Evolutionary conservation across 1,140 invertebrate genomes (phyloP), one percentile per base, ranked within the genome.

Genomic region (Coboldia fuscipes): DNA sequence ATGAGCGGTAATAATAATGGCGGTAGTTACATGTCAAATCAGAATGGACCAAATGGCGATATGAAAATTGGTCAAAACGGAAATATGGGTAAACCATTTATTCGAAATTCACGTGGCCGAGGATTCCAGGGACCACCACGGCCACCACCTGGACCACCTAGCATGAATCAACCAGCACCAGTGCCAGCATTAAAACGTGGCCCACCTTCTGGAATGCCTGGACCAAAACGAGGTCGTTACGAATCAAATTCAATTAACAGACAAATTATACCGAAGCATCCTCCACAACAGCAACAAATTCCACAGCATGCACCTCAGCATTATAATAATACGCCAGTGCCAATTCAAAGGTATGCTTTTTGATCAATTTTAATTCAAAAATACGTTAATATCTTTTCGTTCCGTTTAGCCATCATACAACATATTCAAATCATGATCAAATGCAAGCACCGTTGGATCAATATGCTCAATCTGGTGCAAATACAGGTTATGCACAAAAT

Each of bases 251-350:
- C 17, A 4, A 26, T 35, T 26, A 37, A 27, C 38, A 37, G 36
- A 38, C 26, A 31, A 24, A 20, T 13, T 40, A 37, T 39, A 31
- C 16, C 15, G 18, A 20, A 20, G 15, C 15, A 32, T 32, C 15
- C 30, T 7, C 18, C 16, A 9, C 10, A 17, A 10, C 15, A 12
- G 5, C 15, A 18, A 12, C 19, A 18, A 18, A 15, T 32, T 15
- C 15, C 16, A 10, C 15, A 10, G 8, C 30, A 18, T 17, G 7
- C 19, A 19, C 19, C 19, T 16, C 6, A 4, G 8, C 15, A 18
- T 10, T 32, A 32, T 20, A 7, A 18, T 9, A 32, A 32, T 32
- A 8, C 5, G 13, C 5, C 19, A 18, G 8, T 15, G 18, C 15
- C 7, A 15, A 10, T 12, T 8, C 30, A 32, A 17, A 20, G 15